Percentiles rank a stretch among this genome's conserved stretches.
Evolutionary conservation across 2,888 invertebrate genomes (phyloP).

Genomic region (Synergus umbraculus): DNA sequence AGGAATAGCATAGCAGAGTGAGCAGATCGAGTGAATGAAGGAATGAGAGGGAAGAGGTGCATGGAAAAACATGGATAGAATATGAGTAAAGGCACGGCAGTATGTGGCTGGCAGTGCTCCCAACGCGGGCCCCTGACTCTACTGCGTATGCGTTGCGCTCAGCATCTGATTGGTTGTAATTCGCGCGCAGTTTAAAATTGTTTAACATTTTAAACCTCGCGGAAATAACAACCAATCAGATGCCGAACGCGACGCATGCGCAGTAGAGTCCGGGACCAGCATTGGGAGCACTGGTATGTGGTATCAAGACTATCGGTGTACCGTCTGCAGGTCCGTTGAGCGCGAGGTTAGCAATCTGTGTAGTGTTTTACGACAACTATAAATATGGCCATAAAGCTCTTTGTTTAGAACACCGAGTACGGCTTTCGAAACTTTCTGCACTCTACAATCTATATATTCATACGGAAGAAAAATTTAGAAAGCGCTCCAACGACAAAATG

Average conservation of each 20-base stretch:
- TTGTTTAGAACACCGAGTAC: constrained; percentile 43
- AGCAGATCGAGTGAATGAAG: constrained; percentile 48
- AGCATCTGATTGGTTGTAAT: too few species aligned
- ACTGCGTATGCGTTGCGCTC: too few species aligned
- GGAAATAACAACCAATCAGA: too few species aligned
- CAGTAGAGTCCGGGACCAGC: too few species aligned
- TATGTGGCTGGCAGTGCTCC: constrained; percentile 47
- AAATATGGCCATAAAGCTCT: constrained; percentile 76
- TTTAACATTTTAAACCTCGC: too few species aligned
- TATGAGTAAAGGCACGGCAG: constrained; percentile 48
- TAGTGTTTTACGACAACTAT: constrained; percentile 76
- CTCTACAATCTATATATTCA: background rate
- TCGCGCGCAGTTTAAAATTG: too few species aligned
- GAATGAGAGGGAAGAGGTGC: constrained; percentile 44
- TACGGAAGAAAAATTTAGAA: background rate
- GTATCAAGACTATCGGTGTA: constrained; percentile 41
- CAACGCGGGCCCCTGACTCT: too few species aligned
- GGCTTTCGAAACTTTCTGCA: background rate
- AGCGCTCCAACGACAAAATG: background rate
- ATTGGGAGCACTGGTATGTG: too few species aligned
- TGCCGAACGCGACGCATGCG: too few species aligned
- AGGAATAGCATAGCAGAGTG: background rate
- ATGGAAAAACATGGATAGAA: constrained; percentile 43
- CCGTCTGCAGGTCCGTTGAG: constrained; percentile 54
- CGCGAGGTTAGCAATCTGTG: constrained; percentile 74